Conservation (phyloP, 2,797 vertebrate species). For the Hoplostethus atlanticus region DNA sequence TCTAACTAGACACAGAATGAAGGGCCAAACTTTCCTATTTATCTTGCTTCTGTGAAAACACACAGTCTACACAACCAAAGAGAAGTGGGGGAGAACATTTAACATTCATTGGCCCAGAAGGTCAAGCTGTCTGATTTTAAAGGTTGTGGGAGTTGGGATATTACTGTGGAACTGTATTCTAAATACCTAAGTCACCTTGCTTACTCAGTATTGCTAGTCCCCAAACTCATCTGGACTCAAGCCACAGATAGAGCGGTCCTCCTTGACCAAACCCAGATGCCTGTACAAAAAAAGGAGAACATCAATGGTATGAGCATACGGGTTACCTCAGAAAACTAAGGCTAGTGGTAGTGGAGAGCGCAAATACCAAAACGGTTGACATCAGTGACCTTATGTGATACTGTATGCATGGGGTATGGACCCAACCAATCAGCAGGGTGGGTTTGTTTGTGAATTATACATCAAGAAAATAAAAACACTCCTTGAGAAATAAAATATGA, state of each 20-base stretch:
- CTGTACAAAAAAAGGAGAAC: background rate
- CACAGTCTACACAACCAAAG: conserved; percentile 33
- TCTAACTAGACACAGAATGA: conserved; percentile 19
- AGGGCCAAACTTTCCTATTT: conserved; percentile 4
- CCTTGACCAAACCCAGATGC: background rate
- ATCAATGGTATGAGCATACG: background rate
- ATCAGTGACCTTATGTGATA: conserved; percentile 42
- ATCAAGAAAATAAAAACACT: conserved; percentile 8
- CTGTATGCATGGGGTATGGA: background rate
- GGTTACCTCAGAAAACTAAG: conserved; percentile 50
- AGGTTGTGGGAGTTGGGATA: conserved; percentile 16
- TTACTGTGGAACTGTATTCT: conserved; percentile 23
- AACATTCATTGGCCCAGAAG: conserved; percentile 56
- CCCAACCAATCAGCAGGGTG: conserved; percentile 6
- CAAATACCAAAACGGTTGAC: conserved; percentile 48
- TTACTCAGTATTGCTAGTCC: conserved; percentile 47
- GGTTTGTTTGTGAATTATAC: background rate
- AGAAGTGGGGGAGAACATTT: conserved; percentile 27
- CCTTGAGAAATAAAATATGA: conserved; percentile 46
- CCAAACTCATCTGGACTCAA: conserved; percentile 7
- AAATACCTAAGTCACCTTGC: conserved; percentile 9
- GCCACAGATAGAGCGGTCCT: conserved; percentile 12
- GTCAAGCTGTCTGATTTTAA: conserved; percentile 8
- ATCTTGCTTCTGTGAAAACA: conserved; percentile 4
- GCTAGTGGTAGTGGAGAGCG: conserved; percentile 54